These are phyloP conservation scores for Dromaius novaehollandiae DNA, from an alignment of 2,113 vertebrate species.

Conservation along the genomic window DNA sequence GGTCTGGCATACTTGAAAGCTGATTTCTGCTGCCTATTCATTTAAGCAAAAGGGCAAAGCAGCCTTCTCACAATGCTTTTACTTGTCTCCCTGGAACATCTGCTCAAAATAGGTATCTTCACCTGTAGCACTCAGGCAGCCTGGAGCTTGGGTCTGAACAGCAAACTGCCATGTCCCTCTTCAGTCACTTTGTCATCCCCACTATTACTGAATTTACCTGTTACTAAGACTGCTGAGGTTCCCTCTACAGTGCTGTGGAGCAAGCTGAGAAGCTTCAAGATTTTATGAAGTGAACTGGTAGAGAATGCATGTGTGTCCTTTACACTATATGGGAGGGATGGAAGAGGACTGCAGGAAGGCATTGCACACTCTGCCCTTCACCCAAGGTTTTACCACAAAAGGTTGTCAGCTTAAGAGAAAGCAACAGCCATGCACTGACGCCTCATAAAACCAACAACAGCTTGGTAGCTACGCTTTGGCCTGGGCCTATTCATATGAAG, in stretches of 20 bases:
- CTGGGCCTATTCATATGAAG: too few species aligned
- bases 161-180: background rate
- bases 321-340: too few species aligned
- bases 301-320: background rate
- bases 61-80: background rate
- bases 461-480: too few species aligned
- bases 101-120: background rate
- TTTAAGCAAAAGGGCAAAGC: background rate
- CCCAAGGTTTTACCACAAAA: background rate
- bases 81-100: background rate
- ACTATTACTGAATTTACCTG: background rate
- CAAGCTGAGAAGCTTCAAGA: background rate
- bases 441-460: background rate
- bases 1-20: background rate
- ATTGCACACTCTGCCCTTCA: too few species aligned
- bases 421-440: too few species aligned
- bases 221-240: background rate
- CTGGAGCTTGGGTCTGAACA: background rate
- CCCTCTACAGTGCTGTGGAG: rapidly evolving
- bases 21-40: background rate
- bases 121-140: too few species aligned
- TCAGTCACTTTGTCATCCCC: too few species aligned
- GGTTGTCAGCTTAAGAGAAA: background rate
- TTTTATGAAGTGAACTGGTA: background rate
- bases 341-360: background rate